Evolutionary conservation across 1,140 invertebrate genomes (phyloP), one percentile per base, ranked within the genome.

Genomic region (Sipha flava): DNA sequence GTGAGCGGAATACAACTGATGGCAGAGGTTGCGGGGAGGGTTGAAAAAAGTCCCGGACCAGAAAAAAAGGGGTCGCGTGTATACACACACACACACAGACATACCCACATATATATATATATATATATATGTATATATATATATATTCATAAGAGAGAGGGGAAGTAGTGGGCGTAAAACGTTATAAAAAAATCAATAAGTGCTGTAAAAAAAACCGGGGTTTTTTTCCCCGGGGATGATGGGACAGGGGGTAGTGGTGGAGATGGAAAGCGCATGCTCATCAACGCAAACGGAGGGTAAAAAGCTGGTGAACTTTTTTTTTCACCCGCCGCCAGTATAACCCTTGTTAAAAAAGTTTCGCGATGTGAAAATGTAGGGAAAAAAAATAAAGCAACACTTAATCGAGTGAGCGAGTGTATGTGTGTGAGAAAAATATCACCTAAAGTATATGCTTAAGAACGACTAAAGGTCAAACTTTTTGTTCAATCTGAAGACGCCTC

Each of bases 131-230:
- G 9, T 26, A 29, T 29, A 47, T 29, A n/a, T 52, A 72, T 1
- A 34, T 29, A 21, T 14, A 54, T 31, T 37, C n/a, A 72, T 72
- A 49, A 16, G 7, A 3, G 23, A n/a, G 43, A 49, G 18, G 49
- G 49, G 72, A 54, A 54, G 49, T 54, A 31, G 72, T 73, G 70
- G 49, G 49, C 72, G 72, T 75, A 75, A 75, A 75, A 75, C 72
- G 72, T 75, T 75, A 75, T 75, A 75, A 75, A 75, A 75, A 75
- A 75, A 75, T 75, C 72, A 75, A 75, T 75, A 75, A 75, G 72
- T 75, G 72, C 45, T 75, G 72, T 75, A 52, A 75, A 75, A 59
- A 75, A 75, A 75, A 52, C 72, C 47, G 31, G 72, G 72, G 72
- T 75, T 75, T 75, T 75, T 75, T 75, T 75, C 72, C 72, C 72